These are phyloP conservation scores for Chitala chitala DNA, from an alignment of 2,113 vertebrate genomes.

Conservation along the genomic window DNA sequence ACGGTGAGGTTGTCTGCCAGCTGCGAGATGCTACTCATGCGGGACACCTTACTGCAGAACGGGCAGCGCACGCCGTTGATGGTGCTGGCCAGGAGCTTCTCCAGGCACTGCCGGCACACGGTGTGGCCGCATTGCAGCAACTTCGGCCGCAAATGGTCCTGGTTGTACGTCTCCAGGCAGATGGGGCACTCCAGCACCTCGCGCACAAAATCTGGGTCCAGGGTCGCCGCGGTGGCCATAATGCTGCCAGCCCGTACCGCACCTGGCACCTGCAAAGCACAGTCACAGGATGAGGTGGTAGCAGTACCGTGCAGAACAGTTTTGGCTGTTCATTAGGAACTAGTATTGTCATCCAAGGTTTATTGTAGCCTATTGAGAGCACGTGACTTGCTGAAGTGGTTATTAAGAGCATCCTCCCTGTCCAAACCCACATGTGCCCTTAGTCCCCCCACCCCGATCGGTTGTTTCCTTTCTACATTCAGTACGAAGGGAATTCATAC, in stretches of 20 bases:
- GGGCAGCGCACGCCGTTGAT: conserved; percentile 95
- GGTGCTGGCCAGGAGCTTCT: conserved; percentile 86
- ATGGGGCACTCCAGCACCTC: conserved; percentile 95
- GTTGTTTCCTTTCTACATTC: too few species aligned
- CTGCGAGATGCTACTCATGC: conserved; percentile 81
- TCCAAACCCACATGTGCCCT: too few species aligned
- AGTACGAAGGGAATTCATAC: too few species aligned
- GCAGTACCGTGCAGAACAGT: too few species aligned
- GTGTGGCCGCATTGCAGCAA: conserved; percentile 93
- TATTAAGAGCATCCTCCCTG: too few species aligned
- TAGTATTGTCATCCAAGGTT: neutral
- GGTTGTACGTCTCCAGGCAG: conserved; percentile 90
- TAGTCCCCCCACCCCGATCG: too few species aligned
- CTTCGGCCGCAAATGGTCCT: conserved; percentile 85
- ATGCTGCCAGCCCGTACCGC: conserved; percentile 31
- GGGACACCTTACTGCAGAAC: conserved; percentile 91
- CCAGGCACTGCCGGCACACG: conserved; percentile 87
- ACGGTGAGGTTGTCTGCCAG: conserved; percentile 91
- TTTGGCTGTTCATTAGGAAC: neutral
- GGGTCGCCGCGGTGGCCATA: conserved; percentile 74
- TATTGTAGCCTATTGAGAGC: too few species aligned
- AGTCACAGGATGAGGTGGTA: too few species aligned
- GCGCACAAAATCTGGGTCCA: conserved; percentile 85
- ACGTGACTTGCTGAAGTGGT: too few species aligned
- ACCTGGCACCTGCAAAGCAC: neutral